Base-by-base conservation (phyloP, 2,888 invertebrate genomes). In the Hyposoter didymator region DNA sequence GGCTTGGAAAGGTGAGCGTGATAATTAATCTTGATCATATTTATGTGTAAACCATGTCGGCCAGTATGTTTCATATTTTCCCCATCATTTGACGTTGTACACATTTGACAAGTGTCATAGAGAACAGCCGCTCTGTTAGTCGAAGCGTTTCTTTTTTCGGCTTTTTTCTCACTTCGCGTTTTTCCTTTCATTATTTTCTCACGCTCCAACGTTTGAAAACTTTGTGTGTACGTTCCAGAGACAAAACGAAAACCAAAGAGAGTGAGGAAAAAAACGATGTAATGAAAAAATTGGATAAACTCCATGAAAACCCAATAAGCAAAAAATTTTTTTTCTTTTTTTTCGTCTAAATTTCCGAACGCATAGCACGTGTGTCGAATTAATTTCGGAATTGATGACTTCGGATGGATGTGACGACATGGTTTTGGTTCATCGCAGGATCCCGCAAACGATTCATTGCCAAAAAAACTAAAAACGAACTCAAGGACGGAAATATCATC, bases 11-110 rank as follows among this genome's bases (percentile, higher is more conserved):
- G 78, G 74, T 81, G 82, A 81, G 81, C 66, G 78, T 86, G 81
- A 85, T 86, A 83, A 82, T 84, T 81, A 86, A 81, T 85, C 80
- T 84, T 80, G 80, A 81, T 81, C 17, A 72, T 80, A 87, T 84
- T 82, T 78, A 84, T 76, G 84, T 85, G 76, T 85, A 78, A 82
- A 79, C 80, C 83, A 75, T 85, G 55, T 83, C 75, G 82, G 75
- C 70, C 76, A 85, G 43, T 80, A 78, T 79, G 39, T 64, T 66
- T 47, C 39, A 39, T 67, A 47, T 76, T 47, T 52, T 49, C 64
- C 62, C 75, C 78, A 67, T 81, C 73, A 70, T 86, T 74, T 74
- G 47, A 82, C 75, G 82, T 78, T 86, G 86, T 86, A 72, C 82
- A 82, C 82, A 78, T 84, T 70, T 84, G 74, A 84, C 84, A 86